A percentile compares a stretch with the other conserved stretches of the same genome.
phyloP scores from a whole-genome alignment of 1,140 invertebrate species.

The Drosophila rufa region DNA sequence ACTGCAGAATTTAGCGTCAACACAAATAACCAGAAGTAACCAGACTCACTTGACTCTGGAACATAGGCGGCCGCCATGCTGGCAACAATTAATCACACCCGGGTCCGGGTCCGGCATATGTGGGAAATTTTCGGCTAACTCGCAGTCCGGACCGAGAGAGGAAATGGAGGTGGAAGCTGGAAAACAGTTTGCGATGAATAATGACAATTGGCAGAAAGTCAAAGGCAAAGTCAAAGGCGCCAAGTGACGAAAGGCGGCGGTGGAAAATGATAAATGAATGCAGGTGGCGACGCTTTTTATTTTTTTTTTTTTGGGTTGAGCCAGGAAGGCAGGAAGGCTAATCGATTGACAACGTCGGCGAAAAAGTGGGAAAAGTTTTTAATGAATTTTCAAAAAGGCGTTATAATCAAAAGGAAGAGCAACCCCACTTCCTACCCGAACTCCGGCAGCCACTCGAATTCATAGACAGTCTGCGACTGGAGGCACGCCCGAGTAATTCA shows the following conservation, averaged over 20 bases:
- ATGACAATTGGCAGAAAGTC: slow-evolving; percentile 83
- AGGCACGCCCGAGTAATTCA: slow-evolving; percentile 79
- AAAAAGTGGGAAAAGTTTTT: slow-evolving; percentile 68
- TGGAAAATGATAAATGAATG: slow-evolving; percentile 77
- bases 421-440: slow-evolving; percentile 18
- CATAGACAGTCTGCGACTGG: slow-evolving; percentile 64
- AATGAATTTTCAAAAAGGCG: slow-evolving; percentile 81
- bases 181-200: slow-evolving; percentile 80
- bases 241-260: slow-evolving; percentile 69
- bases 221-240: slow-evolving; percentile 80
- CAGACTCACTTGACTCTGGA: slow-evolving; percentile 29
- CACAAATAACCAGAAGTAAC: slow-evolving; percentile 58
- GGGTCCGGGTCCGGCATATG: slow-evolving; percentile 66
- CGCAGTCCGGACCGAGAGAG: slow-evolving; percentile 11
- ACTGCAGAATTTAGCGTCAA: slow-evolving; percentile 68
- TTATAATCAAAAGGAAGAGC: slow-evolving; percentile 71
- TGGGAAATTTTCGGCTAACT: slow-evolving; percentile 71
- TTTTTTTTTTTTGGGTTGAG: too few relatives aligned
- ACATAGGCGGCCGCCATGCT: slow-evolving; percentile 38
- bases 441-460: slow-evolving; percentile 27
- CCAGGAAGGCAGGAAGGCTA: slow-evolving; percentile 29
- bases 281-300: slow-evolving; percentile 62
- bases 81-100: slow-evolving; percentile 74
- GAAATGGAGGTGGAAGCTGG: slow-evolving; percentile 44
- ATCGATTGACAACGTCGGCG: slow-evolving; percentile 59